A percentile compares a stretch with the other conserved stretches of the same genome.
These are phyloP conservation scores for Lemur catta DNA, from an alignment of 2,797 vertebrate species.

Conservation along the genomic window DNA sequence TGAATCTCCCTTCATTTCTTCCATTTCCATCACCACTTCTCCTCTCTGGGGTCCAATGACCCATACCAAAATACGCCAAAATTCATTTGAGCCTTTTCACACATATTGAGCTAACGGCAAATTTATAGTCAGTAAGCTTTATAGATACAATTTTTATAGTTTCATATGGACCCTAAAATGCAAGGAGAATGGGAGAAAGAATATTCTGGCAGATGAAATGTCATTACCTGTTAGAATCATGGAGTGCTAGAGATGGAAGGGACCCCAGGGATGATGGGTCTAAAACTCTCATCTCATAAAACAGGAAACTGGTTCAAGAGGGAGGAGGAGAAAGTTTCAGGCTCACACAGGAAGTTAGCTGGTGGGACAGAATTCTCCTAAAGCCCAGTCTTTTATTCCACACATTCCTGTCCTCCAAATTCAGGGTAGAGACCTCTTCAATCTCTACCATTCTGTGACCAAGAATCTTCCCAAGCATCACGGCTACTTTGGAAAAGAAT, in stretches of 20 bases:
- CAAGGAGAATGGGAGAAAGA: background rate
- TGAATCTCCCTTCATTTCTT: background rate
- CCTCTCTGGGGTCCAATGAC: background rate
- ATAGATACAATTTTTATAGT: background rate
- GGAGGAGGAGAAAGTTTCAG: background rate
- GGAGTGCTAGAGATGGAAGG: background rate
- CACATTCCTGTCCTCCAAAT: background rate
- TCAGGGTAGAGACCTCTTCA: background rate
- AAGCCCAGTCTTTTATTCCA: background rate
- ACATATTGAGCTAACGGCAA: background rate
- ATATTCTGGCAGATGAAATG: background rate
- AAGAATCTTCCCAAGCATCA: background rate
- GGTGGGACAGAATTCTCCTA: background rate
- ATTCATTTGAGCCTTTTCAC: background rate
- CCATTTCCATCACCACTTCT: background rate
- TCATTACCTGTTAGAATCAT: background rate
- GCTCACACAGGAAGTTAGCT: background rate
- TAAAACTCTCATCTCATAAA: background rate
- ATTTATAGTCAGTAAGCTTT: background rate
- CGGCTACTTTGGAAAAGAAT: constrained; percentile 7
- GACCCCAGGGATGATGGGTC: background rate
- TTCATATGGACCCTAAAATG: background rate
- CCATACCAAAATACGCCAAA: background rate
- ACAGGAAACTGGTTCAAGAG: background rate
- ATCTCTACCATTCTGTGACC: background rate